These are phyloP conservation scores for Cisticola juncidis DNA, from an alignment of 2,113 vertebrate genomes.

Conservation along the genomic window DNA sequence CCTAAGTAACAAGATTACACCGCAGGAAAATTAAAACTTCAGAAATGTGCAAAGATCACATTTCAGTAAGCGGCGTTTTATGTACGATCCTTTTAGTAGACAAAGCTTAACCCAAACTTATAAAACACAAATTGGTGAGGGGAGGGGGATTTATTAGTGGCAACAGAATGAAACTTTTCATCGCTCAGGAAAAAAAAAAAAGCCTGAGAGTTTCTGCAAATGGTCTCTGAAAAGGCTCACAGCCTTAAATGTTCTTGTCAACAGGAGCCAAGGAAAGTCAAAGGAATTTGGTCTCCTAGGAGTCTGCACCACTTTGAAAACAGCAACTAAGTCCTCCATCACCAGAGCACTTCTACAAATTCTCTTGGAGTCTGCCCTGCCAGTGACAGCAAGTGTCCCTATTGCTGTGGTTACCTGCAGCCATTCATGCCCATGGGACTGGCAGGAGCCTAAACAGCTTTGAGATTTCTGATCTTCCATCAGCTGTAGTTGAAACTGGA, in stretches of 20 bases:
- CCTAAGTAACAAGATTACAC: conserved; percentile 39
- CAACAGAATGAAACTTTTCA: neutral
- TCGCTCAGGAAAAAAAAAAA: neutral
- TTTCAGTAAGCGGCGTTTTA: conserved; percentile 14
- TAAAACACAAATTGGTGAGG: neutral
- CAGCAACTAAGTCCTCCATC: conserved; percentile 16
- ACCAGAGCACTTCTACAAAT: neutral
- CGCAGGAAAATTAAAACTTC: conserved; percentile 9
- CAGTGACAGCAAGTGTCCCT: neutral
- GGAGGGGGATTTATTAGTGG: neutral
- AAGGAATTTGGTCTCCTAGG: conserved; percentile 55
- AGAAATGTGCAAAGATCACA: conserved; percentile 47
- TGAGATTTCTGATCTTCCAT: neutral
- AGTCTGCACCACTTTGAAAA: neutral
- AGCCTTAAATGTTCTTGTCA: accelerated
- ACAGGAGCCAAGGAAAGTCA: conserved; percentile 16
- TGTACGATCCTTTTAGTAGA: conserved; percentile 25
- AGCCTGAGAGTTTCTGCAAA: neutral
- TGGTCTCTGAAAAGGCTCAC: conserved; percentile 7
- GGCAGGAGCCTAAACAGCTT: neutral
- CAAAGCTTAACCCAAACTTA: conserved; percentile 9
- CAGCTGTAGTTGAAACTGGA: neutral
- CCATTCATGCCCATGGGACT: neutral
- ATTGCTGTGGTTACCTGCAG: neutral
- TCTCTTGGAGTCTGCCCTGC: neutral